Conservation (phyloP, 2,888 invertebrate genomes). For the Callyntrura sp. region DNA sequence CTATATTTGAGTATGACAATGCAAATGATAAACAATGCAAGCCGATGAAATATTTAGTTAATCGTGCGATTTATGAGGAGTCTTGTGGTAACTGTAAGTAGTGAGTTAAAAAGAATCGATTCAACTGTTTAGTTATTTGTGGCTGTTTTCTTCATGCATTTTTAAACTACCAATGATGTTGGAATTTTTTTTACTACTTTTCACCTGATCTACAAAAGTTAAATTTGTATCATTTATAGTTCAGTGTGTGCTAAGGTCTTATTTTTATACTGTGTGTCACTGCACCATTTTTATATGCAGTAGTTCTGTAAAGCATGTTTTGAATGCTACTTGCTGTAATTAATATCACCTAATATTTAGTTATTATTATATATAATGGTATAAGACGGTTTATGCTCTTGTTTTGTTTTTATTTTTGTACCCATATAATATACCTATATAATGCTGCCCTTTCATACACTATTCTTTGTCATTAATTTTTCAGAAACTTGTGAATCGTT, state of each 20-base stretch:
- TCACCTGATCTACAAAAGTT: slow-evolving; percentile 39
- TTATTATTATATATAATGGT: slow-evolving; percentile 21
- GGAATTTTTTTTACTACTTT: neutral
- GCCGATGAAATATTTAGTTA: neutral
- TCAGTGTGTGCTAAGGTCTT: neutral
- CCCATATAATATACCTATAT: neutral
- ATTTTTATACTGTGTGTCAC: slow-evolving; percentile 57
- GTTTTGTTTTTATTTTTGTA: slow-evolving; percentile 58
- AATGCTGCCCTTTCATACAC: slow-evolving; percentile 29
- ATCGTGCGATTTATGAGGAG: neutral
- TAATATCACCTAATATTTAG: neutral
- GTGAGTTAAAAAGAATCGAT: no score
- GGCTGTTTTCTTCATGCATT: slow-evolving; percentile 16
- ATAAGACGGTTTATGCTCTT: slow-evolving; percentile 47
- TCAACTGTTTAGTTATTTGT: neutral
- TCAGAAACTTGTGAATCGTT: neutral
- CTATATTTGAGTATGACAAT: neutral
- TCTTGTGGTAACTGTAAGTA: slow-evolving; percentile 12
- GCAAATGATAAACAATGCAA: neutral
- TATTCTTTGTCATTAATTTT: slow-evolving; percentile 16
- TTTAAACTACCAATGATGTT: slow-evolving; percentile 3
- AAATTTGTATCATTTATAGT: neutral
- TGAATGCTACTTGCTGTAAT: slow-evolving; percentile 56
- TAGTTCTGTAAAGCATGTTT: slow-evolving; percentile 61
- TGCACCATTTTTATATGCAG: slow-evolving; percentile 57